Evolutionary conservation across 2,888 invertebrate species (phyloP).

Genomic region (Cantharis flavilabris): DNA sequence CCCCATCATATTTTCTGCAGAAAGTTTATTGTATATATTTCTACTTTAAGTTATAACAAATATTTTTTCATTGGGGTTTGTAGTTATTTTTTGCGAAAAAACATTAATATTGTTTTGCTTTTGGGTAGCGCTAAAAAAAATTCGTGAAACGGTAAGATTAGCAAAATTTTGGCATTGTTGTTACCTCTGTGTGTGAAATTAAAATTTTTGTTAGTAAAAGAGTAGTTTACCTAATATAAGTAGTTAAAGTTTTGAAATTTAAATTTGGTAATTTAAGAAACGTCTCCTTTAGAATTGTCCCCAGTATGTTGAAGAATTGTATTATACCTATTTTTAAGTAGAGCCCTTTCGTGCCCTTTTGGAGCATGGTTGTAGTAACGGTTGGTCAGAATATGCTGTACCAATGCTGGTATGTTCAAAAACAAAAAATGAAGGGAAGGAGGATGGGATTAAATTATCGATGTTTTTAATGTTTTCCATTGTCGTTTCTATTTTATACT

Average conservation of each 20-base stretch:
- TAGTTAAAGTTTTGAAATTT: not conserved
- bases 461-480: conserved; percentile 23
- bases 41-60: not conserved
- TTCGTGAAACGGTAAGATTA: not conserved
- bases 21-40: not conserved
- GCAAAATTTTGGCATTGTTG: not conserved
- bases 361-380: conserved; percentile 55
- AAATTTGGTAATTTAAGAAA: not conserved
- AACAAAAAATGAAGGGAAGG: conserved; percentile 52
- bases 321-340: conserved; percentile 31
- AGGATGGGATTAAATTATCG: conserved; percentile 50
- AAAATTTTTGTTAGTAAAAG: not conserved
- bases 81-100: not conserved
- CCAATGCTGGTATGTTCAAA: conserved; percentile 44
- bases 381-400: conserved; percentile 53
- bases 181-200: not conserved
- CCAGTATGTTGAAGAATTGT: conserved; percentile 6
- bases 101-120: not conserved
- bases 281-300: not conserved
- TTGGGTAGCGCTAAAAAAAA: not conserved
- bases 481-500: conserved; percentile 32
- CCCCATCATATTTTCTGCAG: not conserved
- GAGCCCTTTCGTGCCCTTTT: conserved; percentile 50
- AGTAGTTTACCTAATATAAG: not conserved
- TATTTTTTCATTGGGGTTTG: not conserved